Evolutionary conservation across 2,888 invertebrate species (phyloP).

Genomic region (Psylliodes chrysocephalus): DNA sequence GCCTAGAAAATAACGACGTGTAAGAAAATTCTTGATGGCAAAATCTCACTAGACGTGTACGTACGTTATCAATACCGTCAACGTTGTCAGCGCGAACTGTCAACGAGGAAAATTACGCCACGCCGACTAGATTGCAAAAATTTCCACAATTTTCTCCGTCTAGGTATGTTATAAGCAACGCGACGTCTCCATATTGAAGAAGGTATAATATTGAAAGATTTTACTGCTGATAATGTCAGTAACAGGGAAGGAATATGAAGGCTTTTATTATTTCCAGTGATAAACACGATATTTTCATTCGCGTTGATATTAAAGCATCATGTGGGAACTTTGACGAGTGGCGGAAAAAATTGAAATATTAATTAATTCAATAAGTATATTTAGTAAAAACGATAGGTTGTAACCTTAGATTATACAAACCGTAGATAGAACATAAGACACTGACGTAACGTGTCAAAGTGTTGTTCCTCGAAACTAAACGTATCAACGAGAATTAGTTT

Average conservation of each 20-base stretch:
- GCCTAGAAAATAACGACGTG: slow-evolving; percentile 2
- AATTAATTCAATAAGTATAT: too few relatives aligned
- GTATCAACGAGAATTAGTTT: too few relatives aligned
- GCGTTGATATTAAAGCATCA: too few relatives aligned
- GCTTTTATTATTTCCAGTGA: too few relatives aligned
- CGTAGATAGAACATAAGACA: too few relatives aligned
- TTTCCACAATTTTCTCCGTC: background rate
- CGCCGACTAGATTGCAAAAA: slow-evolving; percentile 1
- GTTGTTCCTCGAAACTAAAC: too few relatives aligned
- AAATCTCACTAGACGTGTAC: background rate
- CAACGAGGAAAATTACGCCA: slow-evolving; percentile 7
- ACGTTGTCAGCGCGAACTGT: slow-evolving; percentile 10
- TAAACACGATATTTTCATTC: too few relatives aligned
- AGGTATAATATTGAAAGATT: background rate
- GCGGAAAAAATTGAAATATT: too few relatives aligned
- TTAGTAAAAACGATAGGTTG: too few relatives aligned
- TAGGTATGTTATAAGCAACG: background rate
- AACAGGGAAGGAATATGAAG: background rate
- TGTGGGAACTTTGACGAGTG: too few relatives aligned
- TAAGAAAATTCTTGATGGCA: background rate
- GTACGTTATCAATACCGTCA: slow-evolving; percentile 13
- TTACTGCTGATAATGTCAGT: background rate
- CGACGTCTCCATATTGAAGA: background rate
- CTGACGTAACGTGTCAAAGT: too few relatives aligned
- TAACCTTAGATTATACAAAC: too few relatives aligned